Percentiles rank a stretch among this genome's conserved stretches.
These are phyloP conservation scores for Pipistrellus nathusii DNA, from an alignment of 2,797 vertebrate genomes.

Conservation along the genomic window DNA sequence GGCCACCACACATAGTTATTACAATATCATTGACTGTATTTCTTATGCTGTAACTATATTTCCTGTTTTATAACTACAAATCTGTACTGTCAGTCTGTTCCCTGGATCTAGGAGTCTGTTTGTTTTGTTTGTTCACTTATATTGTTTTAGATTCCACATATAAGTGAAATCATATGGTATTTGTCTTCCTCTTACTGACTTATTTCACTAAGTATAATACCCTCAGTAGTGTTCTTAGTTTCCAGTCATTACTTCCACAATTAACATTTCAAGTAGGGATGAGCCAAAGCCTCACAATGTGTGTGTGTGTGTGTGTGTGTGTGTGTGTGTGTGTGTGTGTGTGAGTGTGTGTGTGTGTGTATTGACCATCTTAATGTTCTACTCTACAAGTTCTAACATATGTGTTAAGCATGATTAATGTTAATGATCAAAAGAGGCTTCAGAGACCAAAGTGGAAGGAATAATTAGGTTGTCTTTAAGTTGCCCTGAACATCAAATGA, in stretches of 20 bases:
- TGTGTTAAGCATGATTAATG: neutral
- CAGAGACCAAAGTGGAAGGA: neutral
- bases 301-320: too few relatives aligned
- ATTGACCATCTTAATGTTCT: neutral
- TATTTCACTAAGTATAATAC: neutral
- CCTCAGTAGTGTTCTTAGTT: neutral
- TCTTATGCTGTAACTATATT: neutral
- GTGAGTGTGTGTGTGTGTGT: too few relatives aligned
- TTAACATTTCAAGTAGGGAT: neutral
- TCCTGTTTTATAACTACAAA: neutral
- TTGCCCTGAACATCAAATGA: too few relatives aligned
- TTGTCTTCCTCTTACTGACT: neutral
- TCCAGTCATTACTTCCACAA: neutral
- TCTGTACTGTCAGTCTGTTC: neutral
- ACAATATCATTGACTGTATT: neutral
- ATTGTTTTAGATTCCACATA: neutral
- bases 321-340: too few relatives aligned
- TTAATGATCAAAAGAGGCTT: conserved; percentile 48
- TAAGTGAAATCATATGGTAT: neutral
- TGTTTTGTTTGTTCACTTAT: neutral
- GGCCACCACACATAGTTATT: neutral
- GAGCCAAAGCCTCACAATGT: neutral
- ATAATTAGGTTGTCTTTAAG: too few relatives aligned
- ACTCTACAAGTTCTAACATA: neutral
- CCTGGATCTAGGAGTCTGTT: neutral